Evolutionary conservation across 2,797 vertebrate species (phyloP).

Genomic region (Xiphophorus birchmanni): DNA sequence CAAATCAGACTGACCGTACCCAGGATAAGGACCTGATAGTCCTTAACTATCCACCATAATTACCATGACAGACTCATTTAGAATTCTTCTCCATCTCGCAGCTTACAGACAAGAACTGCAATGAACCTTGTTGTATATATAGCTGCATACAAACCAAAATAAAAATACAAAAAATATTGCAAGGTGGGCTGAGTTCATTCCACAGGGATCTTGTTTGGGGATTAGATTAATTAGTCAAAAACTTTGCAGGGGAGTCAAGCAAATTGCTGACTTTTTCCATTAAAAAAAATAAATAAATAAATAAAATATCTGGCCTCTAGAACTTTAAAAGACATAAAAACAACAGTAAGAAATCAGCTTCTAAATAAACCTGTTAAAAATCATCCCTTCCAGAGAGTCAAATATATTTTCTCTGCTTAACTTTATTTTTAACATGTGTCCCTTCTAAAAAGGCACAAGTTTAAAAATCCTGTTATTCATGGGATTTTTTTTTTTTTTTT

Average conservation of each 20-base stretch:
- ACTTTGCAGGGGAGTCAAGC: slow-evolving; percentile 53
- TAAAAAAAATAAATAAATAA: background rate
- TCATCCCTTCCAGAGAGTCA: slow-evolving; percentile 12
- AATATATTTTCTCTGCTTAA: slow-evolving; percentile 36
- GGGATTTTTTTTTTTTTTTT: slow-evolving; percentile 20
- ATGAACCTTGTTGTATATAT: slow-evolving; percentile 63
- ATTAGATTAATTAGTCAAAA: slow-evolving; percentile 70
- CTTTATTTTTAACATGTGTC: slow-evolving; percentile 48
- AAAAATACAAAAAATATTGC: slow-evolving; percentile 57
- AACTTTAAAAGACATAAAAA: slow-evolving; percentile 31
- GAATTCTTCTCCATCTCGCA: slow-evolving; percentile 71
- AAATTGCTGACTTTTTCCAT: slow-evolving; percentile 45
- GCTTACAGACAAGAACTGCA: slow-evolving; percentile 64
- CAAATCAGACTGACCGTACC: slow-evolving; percentile 65
- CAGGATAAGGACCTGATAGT: slow-evolving; percentile 70
- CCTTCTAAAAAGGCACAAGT: slow-evolving; percentile 44
- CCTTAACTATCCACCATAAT: slow-evolving; percentile 75
- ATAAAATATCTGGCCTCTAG: slow-evolving; percentile 18
- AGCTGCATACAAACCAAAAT: slow-evolving; percentile 33
- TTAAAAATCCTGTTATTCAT: slow-evolving; percentile 39
- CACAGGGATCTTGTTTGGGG: slow-evolving; percentile 47
- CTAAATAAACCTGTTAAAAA: slow-evolving; percentile 50
- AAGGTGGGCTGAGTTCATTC: slow-evolving; percentile 58
- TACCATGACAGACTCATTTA: slow-evolving; percentile 79
- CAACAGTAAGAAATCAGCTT: slow-evolving; percentile 52